Evolutionary conservation across 35 echinoderm and acorn worm species (phyloP), one percentile per base, ranked within the genome.

Genomic region (Amphiura filiformis): DNA sequence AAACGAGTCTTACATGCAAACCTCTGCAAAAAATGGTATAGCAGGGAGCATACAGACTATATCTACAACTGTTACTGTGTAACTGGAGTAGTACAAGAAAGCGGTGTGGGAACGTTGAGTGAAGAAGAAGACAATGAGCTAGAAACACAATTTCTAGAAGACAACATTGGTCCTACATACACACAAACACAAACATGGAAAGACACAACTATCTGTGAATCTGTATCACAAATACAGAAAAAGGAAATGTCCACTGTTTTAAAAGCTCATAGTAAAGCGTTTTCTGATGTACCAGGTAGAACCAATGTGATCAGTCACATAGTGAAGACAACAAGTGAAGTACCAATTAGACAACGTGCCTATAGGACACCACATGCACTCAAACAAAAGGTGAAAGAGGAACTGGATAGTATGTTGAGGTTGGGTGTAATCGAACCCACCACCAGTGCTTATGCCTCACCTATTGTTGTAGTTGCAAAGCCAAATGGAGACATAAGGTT

Each of bases 281-380:
- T 40, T 78, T 78, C 86, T 18, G 76, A 87, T 87, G 86, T 87
- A 1, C 86, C 86, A 22, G 86, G 86, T 18, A 87, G 38, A 87
- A 87, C 86, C 31, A 40, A 61, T 36, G 1, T 75, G 23, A 38
- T 38, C 1, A 3, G 31, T 22, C 80, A 82, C 65, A 41, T 3
- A 1, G 13, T 82, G 28, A 75, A 75, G 12, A 75, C 64, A 38
- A 37, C 80, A 31, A 23, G 39, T 65, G 34, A 38, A 7, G 39
- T 34, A 38, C 88, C 88, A 0, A 40, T 89, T 13, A 32, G 80
- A 39, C 36, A 36, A 17, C 11, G 37, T 23, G 79, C 88, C 4
- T 89, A 89, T 76, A 30, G 80, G 18, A 75, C 64, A 32, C 88
- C 88, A 3, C 88, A 89, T 23, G 47, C 88, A 26, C 41, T 89